These are phyloP conservation scores for Porites rus DNA, from an alignment of 92 coral and sea anemone genomes.

Conservation along the genomic window DNA sequence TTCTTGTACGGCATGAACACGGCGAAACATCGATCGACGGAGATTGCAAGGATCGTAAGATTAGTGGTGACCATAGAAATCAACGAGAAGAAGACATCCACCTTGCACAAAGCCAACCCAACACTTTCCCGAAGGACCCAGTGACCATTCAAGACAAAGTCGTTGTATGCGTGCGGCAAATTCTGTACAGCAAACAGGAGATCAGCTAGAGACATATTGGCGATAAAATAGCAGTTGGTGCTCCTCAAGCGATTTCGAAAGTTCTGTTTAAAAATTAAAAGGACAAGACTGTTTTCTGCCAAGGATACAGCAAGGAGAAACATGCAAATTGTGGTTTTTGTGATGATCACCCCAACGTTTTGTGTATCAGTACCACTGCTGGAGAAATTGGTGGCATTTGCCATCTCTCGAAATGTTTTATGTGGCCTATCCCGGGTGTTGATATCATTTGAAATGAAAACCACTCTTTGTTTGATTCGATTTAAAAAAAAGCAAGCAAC, in stretches of 20 bases:
- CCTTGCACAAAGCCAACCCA: conserved; percentile 36
- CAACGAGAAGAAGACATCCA: conserved; percentile 35
- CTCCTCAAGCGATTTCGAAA: conserved; percentile 12
- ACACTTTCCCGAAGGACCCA: conserved; percentile 28
- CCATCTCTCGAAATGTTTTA: background rate
- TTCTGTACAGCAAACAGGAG: conserved; percentile 42
- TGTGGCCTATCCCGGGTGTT: no score
- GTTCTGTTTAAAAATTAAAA: conserved; percentile 19
- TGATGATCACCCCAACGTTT: conserved; percentile 1
- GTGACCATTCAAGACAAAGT: conserved; percentile 8
- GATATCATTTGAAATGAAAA: no score
- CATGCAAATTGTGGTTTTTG: conserved; percentile 43
- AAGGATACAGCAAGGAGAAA: conserved; percentile 24
- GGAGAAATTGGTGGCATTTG: conserved; percentile 10
- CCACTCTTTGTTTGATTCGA: no score
- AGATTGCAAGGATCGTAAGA: conserved; percentile 46
- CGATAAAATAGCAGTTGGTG: conserved; percentile 34
- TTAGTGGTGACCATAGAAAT: conserved; percentile 27
- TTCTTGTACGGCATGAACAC: conserved; percentile 34
- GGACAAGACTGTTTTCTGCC: conserved; percentile 27
- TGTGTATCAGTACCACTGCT: background rate
- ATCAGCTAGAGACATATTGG: conserved; percentile 49
- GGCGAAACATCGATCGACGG: conserved; percentile 28
- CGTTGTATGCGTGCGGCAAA: conserved; percentile 18
- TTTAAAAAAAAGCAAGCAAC: no score